Base-by-base conservation (phyloP, 2,797 vertebrate species). In the Gymnothorax javanicus region DNA sequence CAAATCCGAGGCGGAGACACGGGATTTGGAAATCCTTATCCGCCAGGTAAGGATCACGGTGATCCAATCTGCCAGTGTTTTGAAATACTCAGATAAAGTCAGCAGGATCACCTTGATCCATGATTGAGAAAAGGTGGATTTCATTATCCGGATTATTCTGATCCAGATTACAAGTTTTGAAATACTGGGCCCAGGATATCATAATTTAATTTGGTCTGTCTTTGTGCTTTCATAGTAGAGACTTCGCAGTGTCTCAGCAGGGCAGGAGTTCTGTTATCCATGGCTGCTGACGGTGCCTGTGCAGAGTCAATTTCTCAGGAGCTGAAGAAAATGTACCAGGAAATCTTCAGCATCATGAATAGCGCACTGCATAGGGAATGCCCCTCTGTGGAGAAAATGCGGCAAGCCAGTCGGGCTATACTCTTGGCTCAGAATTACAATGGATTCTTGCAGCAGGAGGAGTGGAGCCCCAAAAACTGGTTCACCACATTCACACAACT, bases 301-400 rank as follows among this genome's bases (percentile, higher is more conserved):
- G 54, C 33, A 81, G 79, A 69, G n/a, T 60, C 67, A 33, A 75
- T 33, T 33, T 20, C 75, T 27, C 4, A 88, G 87, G 54, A 64
- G 43, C 20, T 52, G 20, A 20, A 64, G 75, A 33, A 87, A 56
- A 33, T 87, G 25, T 62, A 52, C 25, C 23, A 57, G 50, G 43
- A 67, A 9, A 52, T 87, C 58, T 73, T 60, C n/a, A 82, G 73
- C n/a, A 82, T n/a, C 56, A 43, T 84, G 56, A 52, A 20, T 54
- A 50, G 54, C 7, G 56, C 57, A n/a, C 69, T 4, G 27, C 82
- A 27, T 7, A 81, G 52, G 83, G 82, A 87, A 69, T 27, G 67
- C 50, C 15, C 50, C 57, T 60, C 23, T 20, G 27, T 54, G 50
- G 75, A 85, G 75, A 27, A 17, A 3, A 0, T 20, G 17, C 84